These are phyloP conservation scores for Xiphorhynchus elegans DNA, from an alignment of 2,113 vertebrate species.

Conservation along the genomic window DNA sequence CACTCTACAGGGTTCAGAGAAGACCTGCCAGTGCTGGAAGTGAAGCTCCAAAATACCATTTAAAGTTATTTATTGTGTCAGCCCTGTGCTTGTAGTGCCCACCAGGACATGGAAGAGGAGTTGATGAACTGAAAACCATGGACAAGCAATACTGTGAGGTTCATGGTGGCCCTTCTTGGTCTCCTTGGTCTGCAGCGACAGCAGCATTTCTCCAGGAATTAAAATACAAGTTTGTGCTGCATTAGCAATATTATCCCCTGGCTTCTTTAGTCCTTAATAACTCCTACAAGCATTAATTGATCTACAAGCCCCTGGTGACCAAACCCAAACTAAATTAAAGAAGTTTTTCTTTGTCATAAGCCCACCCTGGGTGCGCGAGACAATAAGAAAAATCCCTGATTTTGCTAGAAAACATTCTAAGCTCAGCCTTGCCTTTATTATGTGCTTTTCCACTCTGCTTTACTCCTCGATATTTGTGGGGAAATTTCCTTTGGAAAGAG, in stretches of 20 bases:
- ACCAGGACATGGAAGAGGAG: background rate
- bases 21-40: background rate
- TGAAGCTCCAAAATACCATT: background rate
- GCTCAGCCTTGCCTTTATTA: background rate
- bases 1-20: background rate
- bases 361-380: accelerated
- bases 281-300: background rate
- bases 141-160: accelerated
- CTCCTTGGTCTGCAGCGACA: accelerated
- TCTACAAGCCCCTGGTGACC: background rate
- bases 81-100: background rate
- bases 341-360: background rate
- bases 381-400: background rate
- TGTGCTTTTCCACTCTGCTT: background rate
- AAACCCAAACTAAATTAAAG: background rate
- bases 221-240: background rate
- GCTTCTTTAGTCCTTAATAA: background rate
- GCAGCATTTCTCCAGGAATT: accelerated
- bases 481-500: background rate
- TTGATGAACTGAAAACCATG: accelerated
- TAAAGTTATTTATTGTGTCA: background rate
- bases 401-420: background rate
- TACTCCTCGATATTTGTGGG: background rate
- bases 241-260: background rate
- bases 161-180: no score